Base-by-base conservation (phyloP, 1,140 invertebrate genomes). In the Cepaea nemoralis region DNA sequence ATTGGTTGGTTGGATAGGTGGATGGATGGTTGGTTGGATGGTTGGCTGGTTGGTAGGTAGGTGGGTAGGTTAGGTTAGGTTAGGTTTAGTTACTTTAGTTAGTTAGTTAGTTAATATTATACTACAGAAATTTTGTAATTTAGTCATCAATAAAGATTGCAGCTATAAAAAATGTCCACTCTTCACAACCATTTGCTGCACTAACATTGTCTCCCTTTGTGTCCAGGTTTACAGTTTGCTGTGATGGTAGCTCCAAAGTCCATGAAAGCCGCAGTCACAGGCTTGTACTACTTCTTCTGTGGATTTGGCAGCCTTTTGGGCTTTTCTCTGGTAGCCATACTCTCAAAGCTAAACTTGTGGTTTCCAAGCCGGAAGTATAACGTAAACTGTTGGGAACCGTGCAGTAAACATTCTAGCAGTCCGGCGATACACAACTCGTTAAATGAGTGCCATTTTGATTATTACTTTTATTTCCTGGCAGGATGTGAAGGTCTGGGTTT, bases 221-320 rank as follows among this genome's bases (percentile, higher is more conserved):
- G 19, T 77, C 10, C 55, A 77, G 77, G 40, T 79, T 31, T 77
- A 70, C 93, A 93, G 86, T 93, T 93, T 87, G 92, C 93, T 2
- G 93, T 93, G 83, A 91, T 91, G 40, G 89, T 91, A 73, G 91
- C 93, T 8, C 93, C 93, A 14, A 88, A 88, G 12, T 91, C 92
- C 3, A 92, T 93, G 89, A 92, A 93, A 83, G 91, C 92, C 10
- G 89, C 93, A 73, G 92, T 93, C 24, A 93, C 93, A 91, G 91
- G 91, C 6, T 82, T 93, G 33, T 93, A 93, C 85, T 93, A 91
- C 80, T 90, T 93, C 24, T 91, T 91, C 79, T 92, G 92, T 55
- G 93, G 93, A 12, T 81, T 93, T n/a, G 93, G 92, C 37, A 92
- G 92, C 82, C 90, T 93, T 37, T 80, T 93, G 16, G 93, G 93